Evolutionary conservation across 1,140 invertebrate species (phyloP).

Genomic region (Mizuhopecten yessoensis): DNA sequence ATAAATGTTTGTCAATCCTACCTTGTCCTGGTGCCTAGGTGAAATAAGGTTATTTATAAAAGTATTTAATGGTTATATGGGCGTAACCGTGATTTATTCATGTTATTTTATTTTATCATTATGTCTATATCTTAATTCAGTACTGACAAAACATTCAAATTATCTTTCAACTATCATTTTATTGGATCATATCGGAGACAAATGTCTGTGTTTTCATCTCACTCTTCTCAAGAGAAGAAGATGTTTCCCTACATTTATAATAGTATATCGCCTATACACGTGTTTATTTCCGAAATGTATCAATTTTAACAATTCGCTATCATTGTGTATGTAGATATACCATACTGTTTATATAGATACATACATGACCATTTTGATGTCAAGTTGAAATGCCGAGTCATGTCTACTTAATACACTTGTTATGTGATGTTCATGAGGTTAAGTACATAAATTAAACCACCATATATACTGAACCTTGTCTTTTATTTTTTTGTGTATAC

Average conservation of each 20-base stretch:
- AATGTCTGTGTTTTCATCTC: background rate
- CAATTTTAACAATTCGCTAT: background rate
- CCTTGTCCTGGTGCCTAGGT: background rate
- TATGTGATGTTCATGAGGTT: constrained; percentile 5
- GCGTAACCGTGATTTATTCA: too few species aligned
- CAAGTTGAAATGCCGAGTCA: background rate
- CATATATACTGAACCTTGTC: background rate
- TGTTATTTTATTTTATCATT: too few species aligned
- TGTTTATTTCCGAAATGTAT: constrained; percentile 11
- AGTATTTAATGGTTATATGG: background rate
- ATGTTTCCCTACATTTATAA: background rate
- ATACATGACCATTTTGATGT: constrained; percentile 34
- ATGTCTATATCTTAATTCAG: background rate
- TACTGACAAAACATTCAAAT: background rate
- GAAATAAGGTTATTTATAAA: background rate
- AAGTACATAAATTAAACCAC: background rate
- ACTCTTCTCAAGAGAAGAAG: background rate
- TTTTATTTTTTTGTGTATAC: too few species aligned
- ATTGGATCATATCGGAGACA: background rate
- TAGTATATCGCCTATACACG: background rate
- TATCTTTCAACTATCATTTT: background rate
- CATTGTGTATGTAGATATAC: constrained; percentile 32
- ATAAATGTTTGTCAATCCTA: background rate
- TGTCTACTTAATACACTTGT: constrained; percentile 10
- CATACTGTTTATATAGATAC: background rate